Conservation (phyloP, 2,113 vertebrate genomes). For the Otis tarda region DNA sequence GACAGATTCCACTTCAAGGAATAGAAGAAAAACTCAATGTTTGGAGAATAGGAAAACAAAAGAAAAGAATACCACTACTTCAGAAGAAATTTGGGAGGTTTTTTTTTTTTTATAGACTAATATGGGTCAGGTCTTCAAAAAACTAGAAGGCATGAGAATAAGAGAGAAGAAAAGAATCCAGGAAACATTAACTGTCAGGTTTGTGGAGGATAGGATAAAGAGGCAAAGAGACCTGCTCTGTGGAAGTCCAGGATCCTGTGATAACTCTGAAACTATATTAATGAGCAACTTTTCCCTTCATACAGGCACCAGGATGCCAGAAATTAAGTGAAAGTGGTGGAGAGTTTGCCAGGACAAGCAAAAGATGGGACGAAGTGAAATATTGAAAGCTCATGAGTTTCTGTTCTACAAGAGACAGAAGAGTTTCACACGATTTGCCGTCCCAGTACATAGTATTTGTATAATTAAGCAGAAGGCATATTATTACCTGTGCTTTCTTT, state of each 20-base stretch:
- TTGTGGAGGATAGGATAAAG: neutral
- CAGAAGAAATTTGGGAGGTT: neutral
- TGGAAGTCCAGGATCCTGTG: neutral
- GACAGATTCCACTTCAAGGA: neutral
- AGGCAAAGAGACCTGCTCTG: neutral
- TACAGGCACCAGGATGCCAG: neutral
- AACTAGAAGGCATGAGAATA: neutral
- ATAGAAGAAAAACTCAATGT: neutral
- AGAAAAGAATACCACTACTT: neutral
- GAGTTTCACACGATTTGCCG: neutral
- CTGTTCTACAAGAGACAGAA: neutral
- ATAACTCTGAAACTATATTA: neutral
- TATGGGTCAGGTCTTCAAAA: neutral
- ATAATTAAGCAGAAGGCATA: neutral
- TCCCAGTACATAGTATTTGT: neutral
- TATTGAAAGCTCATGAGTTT: neutral
- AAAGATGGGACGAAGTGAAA: neutral
- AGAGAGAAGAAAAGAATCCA: neutral
- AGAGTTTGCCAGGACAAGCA: neutral
- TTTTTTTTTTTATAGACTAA: neutral
- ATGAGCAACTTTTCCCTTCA: neutral
- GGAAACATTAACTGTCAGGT: neutral
- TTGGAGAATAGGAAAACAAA: neutral
- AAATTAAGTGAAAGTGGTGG: neutral
- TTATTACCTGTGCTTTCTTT: neutral